Evolutionary conservation across 2,113 vertebrate genomes (phyloP).

Genomic region (Shinisaurus crocodilurus): DNA sequence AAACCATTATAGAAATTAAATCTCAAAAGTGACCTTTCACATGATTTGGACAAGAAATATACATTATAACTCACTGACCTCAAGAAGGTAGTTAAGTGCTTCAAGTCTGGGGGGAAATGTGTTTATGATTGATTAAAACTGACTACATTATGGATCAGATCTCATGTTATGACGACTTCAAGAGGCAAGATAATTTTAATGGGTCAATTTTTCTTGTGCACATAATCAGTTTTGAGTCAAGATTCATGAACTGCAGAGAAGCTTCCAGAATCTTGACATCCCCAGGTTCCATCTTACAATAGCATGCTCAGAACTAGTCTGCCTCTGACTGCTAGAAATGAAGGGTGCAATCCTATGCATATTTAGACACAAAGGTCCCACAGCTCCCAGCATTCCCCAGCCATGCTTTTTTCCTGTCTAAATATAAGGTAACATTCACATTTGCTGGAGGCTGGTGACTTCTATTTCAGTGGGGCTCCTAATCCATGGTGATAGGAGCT

Average conservation of each 20-base stretch:
- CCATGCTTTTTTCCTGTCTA: too few relatives aligned
- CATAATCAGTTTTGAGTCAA: neutral
- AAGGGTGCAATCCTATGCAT: too few relatives aligned
- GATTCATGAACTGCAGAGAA: neutral
- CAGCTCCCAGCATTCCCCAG: too few relatives aligned
- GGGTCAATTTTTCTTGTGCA: neutral
- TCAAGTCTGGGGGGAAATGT: conserved; percentile 1
- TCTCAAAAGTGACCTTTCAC: conserved; percentile 26
- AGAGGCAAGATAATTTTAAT: neutral
- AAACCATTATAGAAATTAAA: conserved; percentile 24
- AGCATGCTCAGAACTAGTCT: neutral
- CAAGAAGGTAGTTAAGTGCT: neutral
- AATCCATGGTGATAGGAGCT: too few relatives aligned
- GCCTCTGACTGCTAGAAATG: neutral
- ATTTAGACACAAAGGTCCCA: too few relatives aligned
- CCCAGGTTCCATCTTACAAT: neutral
- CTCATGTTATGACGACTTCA: neutral
- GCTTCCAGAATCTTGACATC: neutral
- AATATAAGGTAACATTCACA: neutral
- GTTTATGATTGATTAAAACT: conserved; percentile 24
- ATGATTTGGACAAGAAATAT: conserved; percentile 13
- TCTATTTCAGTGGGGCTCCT: too few relatives aligned
- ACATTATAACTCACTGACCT: neutral
- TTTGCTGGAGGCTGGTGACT: too few relatives aligned
- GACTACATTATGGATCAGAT: accelerated